phyloP scores from a whole-genome alignment of 1,140 invertebrate genomes.

The Bombus confusus region DNA sequence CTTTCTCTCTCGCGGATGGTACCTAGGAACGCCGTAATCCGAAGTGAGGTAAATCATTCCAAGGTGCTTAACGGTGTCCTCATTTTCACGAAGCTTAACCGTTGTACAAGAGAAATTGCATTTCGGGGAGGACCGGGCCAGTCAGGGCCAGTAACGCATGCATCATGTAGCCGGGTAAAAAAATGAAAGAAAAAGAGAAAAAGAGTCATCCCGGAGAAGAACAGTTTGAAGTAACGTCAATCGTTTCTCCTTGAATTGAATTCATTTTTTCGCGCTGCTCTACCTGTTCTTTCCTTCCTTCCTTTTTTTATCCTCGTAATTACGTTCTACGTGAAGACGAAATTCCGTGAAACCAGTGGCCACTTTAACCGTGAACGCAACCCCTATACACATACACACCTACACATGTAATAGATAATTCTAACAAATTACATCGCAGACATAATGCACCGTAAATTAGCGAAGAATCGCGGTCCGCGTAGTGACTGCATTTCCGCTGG shows the following conservation, averaged over 20 bases:
- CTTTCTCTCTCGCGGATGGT: neutral
- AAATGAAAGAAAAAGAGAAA: neutral
- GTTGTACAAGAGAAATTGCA: constrained; percentile 35
- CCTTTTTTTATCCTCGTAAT: neutral
- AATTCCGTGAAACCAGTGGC: neutral
- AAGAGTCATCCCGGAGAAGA: neutral
- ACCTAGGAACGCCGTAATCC: constrained; percentile 28
- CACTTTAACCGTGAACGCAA: neutral
- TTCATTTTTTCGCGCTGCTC: neutral
- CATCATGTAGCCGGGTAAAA: neutral
- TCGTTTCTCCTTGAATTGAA: neutral
- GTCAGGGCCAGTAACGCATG: neutral
- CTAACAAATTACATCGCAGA: constrained; percentile 32
- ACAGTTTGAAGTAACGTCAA: constrained; percentile 26
- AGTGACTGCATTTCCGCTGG: constrained; percentile 22
- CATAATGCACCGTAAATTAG: constrained; percentile 46
- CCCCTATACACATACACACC: neutral
- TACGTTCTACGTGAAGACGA: neutral
- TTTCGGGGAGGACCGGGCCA: constrained; percentile 9
- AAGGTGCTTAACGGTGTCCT: constrained; percentile 50
- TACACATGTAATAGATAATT: constrained; percentile 25
- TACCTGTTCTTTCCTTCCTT: neutral
- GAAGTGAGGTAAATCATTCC: constrained; percentile 35
- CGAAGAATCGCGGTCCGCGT: constrained; percentile 26
- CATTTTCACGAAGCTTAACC: constrained; percentile 45